These are phyloP conservation scores for Hylaeus anthracinus DNA, from an alignment of 1,140 invertebrate species.

Conservation along the genomic window DNA sequence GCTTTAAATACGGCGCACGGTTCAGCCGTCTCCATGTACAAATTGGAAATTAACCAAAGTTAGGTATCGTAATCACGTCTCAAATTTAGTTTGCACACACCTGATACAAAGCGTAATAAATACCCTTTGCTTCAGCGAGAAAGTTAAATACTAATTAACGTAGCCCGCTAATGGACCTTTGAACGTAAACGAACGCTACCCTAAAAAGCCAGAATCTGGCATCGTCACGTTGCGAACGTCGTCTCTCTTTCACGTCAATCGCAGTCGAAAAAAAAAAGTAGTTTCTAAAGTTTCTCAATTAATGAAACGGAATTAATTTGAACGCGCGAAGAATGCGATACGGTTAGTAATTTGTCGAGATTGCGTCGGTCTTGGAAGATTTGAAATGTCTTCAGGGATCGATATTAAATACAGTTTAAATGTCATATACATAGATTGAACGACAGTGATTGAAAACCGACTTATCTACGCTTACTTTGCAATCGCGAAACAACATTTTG, in stretches of 20 bases:
- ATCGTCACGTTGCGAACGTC: conserved; percentile 13
- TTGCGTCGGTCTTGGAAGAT: too few relatives aligned
- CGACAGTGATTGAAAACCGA: too few relatives aligned
- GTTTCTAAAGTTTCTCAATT: too few relatives aligned
- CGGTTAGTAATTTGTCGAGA: too few relatives aligned
- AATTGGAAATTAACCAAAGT: conserved; percentile 37
- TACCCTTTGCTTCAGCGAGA: conserved; percentile 25
- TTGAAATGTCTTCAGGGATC: too few relatives aligned
- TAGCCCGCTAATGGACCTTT: conserved; percentile 39
- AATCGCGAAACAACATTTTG: too few relatives aligned
- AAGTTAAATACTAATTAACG: conserved; percentile 48
- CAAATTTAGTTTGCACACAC: conserved; percentile 30
- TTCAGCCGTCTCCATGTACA: conserved; percentile 1
- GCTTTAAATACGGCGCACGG: neutral
- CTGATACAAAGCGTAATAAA: conserved; percentile 46
- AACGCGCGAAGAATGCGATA: too few relatives aligned
- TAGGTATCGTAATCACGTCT: conserved; percentile 26
- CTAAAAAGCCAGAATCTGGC: conserved; percentile 29
- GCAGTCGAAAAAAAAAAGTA: too few relatives aligned
- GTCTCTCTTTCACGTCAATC: neutral
- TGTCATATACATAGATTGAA: too few relatives aligned
- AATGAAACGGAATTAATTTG: too few relatives aligned
- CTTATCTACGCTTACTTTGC: too few relatives aligned
- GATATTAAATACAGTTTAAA: too few relatives aligned
- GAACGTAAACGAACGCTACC: conserved; percentile 21